Evolutionary conservation across 2,797 vertebrate genomes (phyloP).

Genomic region (Synanceia verrucosa): DNA sequence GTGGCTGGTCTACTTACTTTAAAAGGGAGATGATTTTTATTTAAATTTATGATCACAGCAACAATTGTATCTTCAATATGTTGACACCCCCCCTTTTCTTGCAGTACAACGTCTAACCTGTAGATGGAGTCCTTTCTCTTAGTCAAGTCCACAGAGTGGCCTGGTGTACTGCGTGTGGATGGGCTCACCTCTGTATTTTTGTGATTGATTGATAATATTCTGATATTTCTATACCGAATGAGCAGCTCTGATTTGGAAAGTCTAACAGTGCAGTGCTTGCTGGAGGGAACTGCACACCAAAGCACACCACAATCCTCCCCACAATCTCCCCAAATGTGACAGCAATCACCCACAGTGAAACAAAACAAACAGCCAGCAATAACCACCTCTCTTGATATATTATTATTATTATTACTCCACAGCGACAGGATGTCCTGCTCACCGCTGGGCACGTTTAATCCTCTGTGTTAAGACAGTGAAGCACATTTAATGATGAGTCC

Average conservation of each 20-base stretch:
- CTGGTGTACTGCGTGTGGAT: slow-evolving; percentile 70
- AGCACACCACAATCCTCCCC: slow-evolving; percentile 60
- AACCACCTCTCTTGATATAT: slow-evolving; percentile 28
- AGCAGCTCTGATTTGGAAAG: slow-evolving; percentile 44
- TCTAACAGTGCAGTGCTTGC: slow-evolving; percentile 16
- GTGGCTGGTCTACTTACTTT: slow-evolving; percentile 79
- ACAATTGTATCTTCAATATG: slow-evolving; percentile 19
- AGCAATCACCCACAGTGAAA: slow-evolving; percentile 14
- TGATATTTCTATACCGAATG: slow-evolving; percentile 15
- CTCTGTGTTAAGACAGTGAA: slow-evolving; percentile 25
- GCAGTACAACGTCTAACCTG: slow-evolving; percentile 74
- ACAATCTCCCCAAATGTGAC: slow-evolving; percentile 8
- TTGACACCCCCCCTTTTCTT: slow-evolving; percentile 2
- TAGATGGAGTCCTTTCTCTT: slow-evolving; percentile 71
- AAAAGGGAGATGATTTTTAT: slow-evolving; percentile 62
- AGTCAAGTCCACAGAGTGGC: slow-evolving; percentile 54
- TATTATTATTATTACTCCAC: slow-evolving; percentile 14
- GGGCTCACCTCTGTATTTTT: slow-evolving; percentile 22
- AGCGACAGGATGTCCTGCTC: slow-evolving; percentile 6
- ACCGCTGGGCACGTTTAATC: not conserved
- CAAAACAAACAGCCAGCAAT: slow-evolving; percentile 59
- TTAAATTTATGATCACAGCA: slow-evolving; percentile 31
- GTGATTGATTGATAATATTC: slow-evolving; percentile 14
- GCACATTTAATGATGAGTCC: slow-evolving; percentile 47
- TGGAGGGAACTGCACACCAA: slow-evolving; percentile 47